Conservation (phyloP, 2,888 invertebrate genomes). For the Parnassius orleans region DNA sequence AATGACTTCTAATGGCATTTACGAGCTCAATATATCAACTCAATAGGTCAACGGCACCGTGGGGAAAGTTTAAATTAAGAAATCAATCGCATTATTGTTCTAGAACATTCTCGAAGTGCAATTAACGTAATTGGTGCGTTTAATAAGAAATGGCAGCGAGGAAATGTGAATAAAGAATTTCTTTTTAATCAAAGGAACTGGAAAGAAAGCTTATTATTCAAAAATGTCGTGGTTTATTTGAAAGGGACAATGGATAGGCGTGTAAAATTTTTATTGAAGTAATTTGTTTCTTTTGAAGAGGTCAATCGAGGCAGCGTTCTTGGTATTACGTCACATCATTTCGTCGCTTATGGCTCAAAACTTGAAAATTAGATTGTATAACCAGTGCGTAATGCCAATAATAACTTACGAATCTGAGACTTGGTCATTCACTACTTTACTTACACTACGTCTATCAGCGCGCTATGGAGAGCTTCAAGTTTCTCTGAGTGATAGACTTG, state of each 20-base stretch:
- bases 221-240: background rate
- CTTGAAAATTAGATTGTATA: too few species aligned
- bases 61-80: conserved; percentile 3
- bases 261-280: background rate
- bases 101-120: conserved; percentile 1
- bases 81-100: background rate
- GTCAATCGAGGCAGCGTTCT: too few species aligned
- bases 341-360: too few species aligned
- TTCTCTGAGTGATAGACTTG: too few species aligned
- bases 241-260: background rate
- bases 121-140: conserved; percentile 3
- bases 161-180: background rate
- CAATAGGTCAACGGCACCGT: conserved; percentile 5
- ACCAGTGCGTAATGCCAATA: too few species aligned
- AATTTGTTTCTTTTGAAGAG: too few species aligned
- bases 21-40: background rate
- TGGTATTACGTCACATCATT: too few species aligned
- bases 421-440: too few species aligned
- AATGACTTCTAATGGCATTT: conserved; percentile 1
- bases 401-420: too few species aligned
- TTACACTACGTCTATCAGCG: too few species aligned
- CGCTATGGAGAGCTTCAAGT: too few species aligned
- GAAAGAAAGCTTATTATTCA: background rate
- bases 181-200: background rate
- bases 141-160: background rate